Evolutionary conservation across 2,113 vertebrate species (phyloP).

Genomic region (Pedetes capensis): DNA sequence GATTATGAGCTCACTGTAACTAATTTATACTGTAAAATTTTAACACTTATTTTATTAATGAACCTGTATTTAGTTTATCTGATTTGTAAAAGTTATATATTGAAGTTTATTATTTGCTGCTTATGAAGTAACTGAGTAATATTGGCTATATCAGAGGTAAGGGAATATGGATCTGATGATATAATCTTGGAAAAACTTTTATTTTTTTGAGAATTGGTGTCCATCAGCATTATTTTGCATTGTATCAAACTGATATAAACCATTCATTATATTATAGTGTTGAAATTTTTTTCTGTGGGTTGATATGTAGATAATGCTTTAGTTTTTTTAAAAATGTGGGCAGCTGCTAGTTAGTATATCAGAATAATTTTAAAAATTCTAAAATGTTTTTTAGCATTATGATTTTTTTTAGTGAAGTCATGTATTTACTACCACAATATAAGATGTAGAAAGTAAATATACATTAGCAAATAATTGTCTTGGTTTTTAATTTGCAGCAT

Average conservation of each 20-base stretch:
- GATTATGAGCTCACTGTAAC: not conserved
- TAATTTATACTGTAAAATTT: slow-evolving; percentile 30
- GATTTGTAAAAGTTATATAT: not conserved
- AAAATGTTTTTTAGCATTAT: not conserved
- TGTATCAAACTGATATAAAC: not conserved
- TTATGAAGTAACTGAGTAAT: not conserved
- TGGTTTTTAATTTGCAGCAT: not conserved
- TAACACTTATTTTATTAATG: slow-evolving; percentile 33
- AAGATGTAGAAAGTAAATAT: not conserved
- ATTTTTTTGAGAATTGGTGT: not conserved
- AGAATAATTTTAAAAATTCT: not conserved
- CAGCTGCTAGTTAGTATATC: not conserved
- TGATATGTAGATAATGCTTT: slow-evolving; percentile 11
- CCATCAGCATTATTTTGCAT: not conserved
- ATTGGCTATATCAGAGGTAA: not conserved
- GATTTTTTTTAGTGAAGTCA: not conserved
- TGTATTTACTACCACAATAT: not conserved
- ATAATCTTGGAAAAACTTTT: not conserved
- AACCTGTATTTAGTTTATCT: not conserved
- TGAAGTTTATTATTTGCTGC: not conserved
- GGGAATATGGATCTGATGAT: not conserved
- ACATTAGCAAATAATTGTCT: slow-evolving; percentile 5
- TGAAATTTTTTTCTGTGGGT: not conserved
- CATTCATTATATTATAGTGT: not conserved
- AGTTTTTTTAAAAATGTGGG: not conserved